These are phyloP conservation scores for Harpagifer antarcticus DNA, from an alignment of 2,797 vertebrate species.

Conservation along the genomic window DNA sequence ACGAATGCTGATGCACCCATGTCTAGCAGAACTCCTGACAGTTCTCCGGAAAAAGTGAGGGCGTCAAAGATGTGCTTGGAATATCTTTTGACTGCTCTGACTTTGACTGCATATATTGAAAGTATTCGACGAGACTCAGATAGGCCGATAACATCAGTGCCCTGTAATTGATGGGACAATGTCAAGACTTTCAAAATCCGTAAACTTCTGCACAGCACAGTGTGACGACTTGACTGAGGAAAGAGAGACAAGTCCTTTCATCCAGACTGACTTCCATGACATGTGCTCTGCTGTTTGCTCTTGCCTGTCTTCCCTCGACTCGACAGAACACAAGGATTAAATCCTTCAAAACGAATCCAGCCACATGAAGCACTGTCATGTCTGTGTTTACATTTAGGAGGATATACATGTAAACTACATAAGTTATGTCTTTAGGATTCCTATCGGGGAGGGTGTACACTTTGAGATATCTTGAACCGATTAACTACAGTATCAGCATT, in stretches of 20 bases:
- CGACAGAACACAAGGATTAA: conserved; percentile 38
- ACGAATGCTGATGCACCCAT: conserved; percentile 33
- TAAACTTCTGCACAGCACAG: conserved; percentile 64
- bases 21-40: conserved; percentile 61
- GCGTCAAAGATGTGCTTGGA: conserved; percentile 57
- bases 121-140: conserved; percentile 62
- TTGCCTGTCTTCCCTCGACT: conserved; percentile 46
- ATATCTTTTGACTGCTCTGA: conserved; percentile 68
- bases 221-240: conserved; percentile 48
- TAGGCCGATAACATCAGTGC: conserved; percentile 58
- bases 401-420: conserved; percentile 53
- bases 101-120: conserved; percentile 69
- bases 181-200: conserved; percentile 71
- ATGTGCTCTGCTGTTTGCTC: conserved; percentile 51
- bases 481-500: conserved; percentile 24
- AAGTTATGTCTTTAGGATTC: conserved; percentile 48
- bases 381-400: conserved; percentile 52
- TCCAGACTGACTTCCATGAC: conserved; percentile 66
- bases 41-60: conserved; percentile 59
- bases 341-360: conserved; percentile 52
- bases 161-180: conserved; percentile 73
- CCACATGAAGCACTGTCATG: conserved; percentile 47
- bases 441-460: conserved; percentile 12
- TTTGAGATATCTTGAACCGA: conserved; percentile 49
- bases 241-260: conserved; percentile 73